Conservation (phyloP, 2,888 invertebrate genomes). For the Azorinus chamasolen region DNA sequence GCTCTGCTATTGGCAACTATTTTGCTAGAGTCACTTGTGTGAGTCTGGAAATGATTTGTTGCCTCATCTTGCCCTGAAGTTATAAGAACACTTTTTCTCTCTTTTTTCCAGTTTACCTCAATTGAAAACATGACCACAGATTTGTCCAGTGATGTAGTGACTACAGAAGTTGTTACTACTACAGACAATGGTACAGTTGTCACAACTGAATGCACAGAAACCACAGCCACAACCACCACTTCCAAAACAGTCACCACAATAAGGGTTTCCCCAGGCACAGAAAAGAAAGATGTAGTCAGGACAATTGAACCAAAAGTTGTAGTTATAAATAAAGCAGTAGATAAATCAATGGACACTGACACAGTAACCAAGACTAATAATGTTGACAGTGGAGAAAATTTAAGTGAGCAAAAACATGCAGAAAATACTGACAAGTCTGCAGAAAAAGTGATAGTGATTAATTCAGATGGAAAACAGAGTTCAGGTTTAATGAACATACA, state of each 20-base stretch:
- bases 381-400: constrained; percentile 21
- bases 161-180: constrained; percentile 46
- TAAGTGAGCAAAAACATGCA: constrained; percentile 5
- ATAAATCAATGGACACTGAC: constrained; percentile 6
- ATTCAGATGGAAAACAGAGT: constrained; percentile 61
- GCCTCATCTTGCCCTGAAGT: too few species aligned
- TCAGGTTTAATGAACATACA: constrained; percentile 80
- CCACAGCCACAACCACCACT: constrained; percentile 70
- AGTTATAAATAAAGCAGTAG: constrained; percentile 22
- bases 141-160: constrained; percentile 7
- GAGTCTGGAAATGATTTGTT: too few species aligned
- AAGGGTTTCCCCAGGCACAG: constrained; percentile 35
- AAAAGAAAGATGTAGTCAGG: constrained; percentile 34
- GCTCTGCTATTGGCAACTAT: too few species aligned
- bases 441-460: constrained; percentile 55
- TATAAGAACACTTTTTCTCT: too few species aligned
- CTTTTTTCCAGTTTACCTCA: constrained; percentile 3
- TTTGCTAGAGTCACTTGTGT: too few species aligned
- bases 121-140: constrained; percentile 9
- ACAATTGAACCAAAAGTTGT: constrained; percentile 55
- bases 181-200: constrained; percentile 50
- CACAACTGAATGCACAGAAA: constrained; percentile 52
- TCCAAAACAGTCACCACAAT: constrained; percentile 63
- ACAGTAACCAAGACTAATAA: background rate
- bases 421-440: constrained; percentile 14